phyloP scores from a whole-genome alignment of 2,888 invertebrate species.

The Latheticus oryzae region DNA sequence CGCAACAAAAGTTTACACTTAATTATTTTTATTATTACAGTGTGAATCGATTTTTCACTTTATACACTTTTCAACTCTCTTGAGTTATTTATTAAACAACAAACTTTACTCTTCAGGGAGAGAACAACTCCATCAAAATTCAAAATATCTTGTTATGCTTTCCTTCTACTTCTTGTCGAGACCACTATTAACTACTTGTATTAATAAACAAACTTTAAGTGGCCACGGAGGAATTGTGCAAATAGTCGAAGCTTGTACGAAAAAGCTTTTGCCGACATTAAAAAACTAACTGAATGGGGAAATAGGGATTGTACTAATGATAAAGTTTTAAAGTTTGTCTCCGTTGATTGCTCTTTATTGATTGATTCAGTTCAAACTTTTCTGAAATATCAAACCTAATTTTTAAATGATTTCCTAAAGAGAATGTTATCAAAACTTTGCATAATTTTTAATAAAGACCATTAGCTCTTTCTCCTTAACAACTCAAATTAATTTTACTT shows the following conservation, averaged over 20 bases:
- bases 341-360: slow-evolving; percentile 28
- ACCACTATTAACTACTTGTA: slow-evolving; percentile 17
- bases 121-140: slow-evolving; percentile 2
- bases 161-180: slow-evolving; percentile 8
- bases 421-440: slow-evolving; percentile 11
- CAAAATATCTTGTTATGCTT: neutral
- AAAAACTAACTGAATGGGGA: slow-evolving; percentile 28
- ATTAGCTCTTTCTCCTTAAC: neutral
- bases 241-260: slow-evolving; percentile 30
- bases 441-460: slow-evolving; percentile 18
- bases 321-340: slow-evolving; percentile 31
- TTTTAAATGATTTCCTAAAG: slow-evolving; percentile 19
- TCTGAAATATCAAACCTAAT: slow-evolving; percentile 25
- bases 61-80: slow-evolving; percentile 1
- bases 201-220: slow-evolving; percentile 24
- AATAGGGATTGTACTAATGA: slow-evolving; percentile 32
- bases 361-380: slow-evolving; percentile 20
- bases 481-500: slow-evolving; percentile 2
- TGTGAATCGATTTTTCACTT: slow-evolving; percentile 5
- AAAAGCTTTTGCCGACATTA: slow-evolving; percentile 25
- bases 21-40: slow-evolving; percentile 25
- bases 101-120: slow-evolving; percentile 3
- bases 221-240: slow-evolving; percentile 22
- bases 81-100: slow-evolving; percentile 13
- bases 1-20: slow-evolving; percentile 32